Evolutionary conservation across 2,888 invertebrate species (phyloP), one percentile per base, ranked within the genome.

Genomic region (Amblyjoppa fuscipennis): DNA sequence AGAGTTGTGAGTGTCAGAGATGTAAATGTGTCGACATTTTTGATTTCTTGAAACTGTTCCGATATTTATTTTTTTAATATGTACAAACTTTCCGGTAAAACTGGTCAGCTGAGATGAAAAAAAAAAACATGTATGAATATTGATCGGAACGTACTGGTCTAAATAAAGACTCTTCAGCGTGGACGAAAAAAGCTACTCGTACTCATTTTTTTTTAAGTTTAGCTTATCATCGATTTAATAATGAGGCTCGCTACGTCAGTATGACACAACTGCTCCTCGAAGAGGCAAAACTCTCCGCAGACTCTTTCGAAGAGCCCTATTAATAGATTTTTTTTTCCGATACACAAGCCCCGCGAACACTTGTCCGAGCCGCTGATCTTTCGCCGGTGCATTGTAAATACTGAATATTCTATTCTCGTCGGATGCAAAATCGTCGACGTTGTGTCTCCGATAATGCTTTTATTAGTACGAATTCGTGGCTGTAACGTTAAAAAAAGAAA

Each of bases 251-350:
- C 25, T 28, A 45, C 28, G 25, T 59, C 25, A 59, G 28, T 59
- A 59, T 11, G 25, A 59, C 28, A 59, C 28, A 28, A 59, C 28
- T 56, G 0, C 20, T 59, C 59, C 5, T 25, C 25, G 25, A 4
- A 4, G 13, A 9, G 25, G 11, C 59, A 28, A 28, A 59, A 28
- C 25, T 28, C 59, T 28, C 25, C 28, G 13, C 59, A 59, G 51
- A 25, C 5, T 68, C 45, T 20, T 34, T 41, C 59, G 31, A 31
- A 61, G 51, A 69, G 41, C 13, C 49, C 41, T 76, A 73, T 68
- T 64, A 49, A 81, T 59, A 77, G 71, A 77, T 76, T 73, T 56
- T 74, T 6, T 70, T 75, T 51, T 49, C 45, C 66, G 68, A n/a
- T 73, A 34, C 38, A 20, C 38, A 49, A 61, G 56, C 61, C 41